Percentiles rank a stretch among this genome's conserved stretches.
phyloP scores from a whole-genome alignment of 2,113 vertebrate genomes.

The Percopsis transmontana region DNA sequence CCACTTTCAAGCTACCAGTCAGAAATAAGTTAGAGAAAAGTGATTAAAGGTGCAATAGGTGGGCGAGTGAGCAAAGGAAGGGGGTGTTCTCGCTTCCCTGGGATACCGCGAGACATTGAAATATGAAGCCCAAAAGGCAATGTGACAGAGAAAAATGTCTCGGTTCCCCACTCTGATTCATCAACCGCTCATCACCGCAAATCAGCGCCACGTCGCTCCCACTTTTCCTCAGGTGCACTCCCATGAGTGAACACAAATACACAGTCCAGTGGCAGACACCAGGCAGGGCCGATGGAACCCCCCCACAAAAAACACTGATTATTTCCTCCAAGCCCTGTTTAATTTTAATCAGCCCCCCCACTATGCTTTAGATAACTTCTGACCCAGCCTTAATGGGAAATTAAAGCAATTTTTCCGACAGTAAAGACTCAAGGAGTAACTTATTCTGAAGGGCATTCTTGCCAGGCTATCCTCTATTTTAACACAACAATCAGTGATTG shows the following conservation, averaged over 20 bases:
- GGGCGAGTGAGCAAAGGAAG: background rate
- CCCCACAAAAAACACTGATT: conserved; percentile 50
- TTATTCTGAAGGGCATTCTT: conserved; percentile 52
- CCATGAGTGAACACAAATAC: conserved; percentile 18
- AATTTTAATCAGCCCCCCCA: conserved; percentile 71
- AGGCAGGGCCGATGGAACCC: conserved; percentile 21
- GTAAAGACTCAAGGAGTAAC: conserved; percentile 29
- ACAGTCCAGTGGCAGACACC: conserved; percentile 1
- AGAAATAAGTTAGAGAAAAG: background rate
- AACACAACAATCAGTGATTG: conserved; percentile 12
- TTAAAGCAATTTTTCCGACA: conserved; percentile 51
- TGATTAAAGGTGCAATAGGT: conserved; percentile 56
- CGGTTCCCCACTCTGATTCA: conserved; percentile 4
- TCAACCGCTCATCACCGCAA: conserved; percentile 36
- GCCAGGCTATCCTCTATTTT: conserved; percentile 43
- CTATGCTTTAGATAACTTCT: conserved; percentile 64
- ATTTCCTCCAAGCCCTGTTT: conserved; percentile 47
- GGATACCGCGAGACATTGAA: conserved; percentile 40
- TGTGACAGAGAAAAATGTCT: conserved; percentile 62
- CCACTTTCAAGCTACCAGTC: background rate
- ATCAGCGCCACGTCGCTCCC: conserved; percentile 28
- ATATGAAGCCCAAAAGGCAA: conserved; percentile 52
- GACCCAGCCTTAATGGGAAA: conserved; percentile 58
- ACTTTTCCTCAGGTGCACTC: conserved; percentile 6
- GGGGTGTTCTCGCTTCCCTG: conserved; percentile 6